These are phyloP conservation scores for Tetramorium simillimum DNA, from an alignment of 1,140 invertebrate species.

Conservation along the genomic window DNA sequence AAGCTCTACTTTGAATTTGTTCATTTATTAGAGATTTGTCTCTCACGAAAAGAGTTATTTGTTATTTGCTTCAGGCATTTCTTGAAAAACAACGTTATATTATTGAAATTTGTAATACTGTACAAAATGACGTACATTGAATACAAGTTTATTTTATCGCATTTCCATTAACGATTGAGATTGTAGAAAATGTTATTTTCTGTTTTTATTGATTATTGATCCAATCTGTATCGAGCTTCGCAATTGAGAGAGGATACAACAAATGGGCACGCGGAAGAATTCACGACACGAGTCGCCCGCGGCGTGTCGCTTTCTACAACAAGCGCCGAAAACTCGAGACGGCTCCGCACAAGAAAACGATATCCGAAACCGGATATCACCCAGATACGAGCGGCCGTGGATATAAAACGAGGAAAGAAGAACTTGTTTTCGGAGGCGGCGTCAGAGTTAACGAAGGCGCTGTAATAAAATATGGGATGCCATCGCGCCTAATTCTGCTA, in stretches of 20 bases:
- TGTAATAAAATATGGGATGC: neutral
- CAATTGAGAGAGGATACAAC: neutral
- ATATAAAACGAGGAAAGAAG: neutral
- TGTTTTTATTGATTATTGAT: neutral
- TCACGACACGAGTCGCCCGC: neutral
- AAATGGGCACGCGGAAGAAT: constrained; percentile 36
- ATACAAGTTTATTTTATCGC: neutral
- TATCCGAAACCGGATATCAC: constrained; percentile 46
- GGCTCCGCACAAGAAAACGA: constrained; percentile 21
- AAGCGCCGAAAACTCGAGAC: constrained; percentile 32
- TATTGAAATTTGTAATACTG: neutral
- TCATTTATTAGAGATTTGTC: neutral
- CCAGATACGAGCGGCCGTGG: constrained; percentile 4
- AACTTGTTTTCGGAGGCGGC: constrained; percentile 13
- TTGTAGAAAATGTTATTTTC: neutral
- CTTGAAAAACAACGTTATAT: neutral
- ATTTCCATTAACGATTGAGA: neutral
- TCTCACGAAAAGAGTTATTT: neutral
- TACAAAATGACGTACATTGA: neutral
- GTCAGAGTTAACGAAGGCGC: neutral
- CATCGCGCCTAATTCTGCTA: neutral
- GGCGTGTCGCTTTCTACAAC: constrained; percentile 39
- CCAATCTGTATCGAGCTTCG: neutral
- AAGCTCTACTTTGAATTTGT: neutral
- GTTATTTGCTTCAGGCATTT: neutral